Evolutionary conservation across 2,888 invertebrate species (phyloP), one percentile per base, ranked within the genome.

Genomic region (Cyaniris semiargus): DNA sequence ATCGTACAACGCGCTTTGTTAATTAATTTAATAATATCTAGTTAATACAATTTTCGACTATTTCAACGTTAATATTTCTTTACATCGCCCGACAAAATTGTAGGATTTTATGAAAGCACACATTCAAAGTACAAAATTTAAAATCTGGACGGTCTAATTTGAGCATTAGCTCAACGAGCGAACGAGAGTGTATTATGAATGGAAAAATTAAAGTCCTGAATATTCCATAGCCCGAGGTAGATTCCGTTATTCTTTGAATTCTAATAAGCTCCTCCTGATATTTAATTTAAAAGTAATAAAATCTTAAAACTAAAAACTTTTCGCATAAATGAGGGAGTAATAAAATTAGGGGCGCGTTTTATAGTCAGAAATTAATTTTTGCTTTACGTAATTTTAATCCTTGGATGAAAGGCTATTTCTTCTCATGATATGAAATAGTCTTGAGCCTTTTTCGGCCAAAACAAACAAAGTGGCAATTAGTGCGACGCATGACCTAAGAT

Each of bases 71-170:
- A 60, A 60, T 4, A 60, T 60, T 60, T 10, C 60, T 60, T 60
- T 60, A 60, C 23, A 60, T 60, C 23, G 2, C 23, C 23, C 23
- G 3, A 18, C 6, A 27, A 18, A 21, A 23, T 66, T 66, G 27
- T 10, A 66, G 31, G 6, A 15, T 66, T 66, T 27, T 31, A 66
- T 66, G 27, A 27, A 27, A 66, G 60, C 3, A 31, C 27, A 31
- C 27, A 66, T 66, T 15, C 13, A 86, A 86, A 87, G 70, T 66
- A 70, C 66, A 70, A 83, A 89, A 90, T 90, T 90, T 88, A 89
- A 90, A 90, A 86, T 83, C 85, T 83, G 83, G 84, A 81, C 82
- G 86, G 84, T 82, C 83, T 82, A 84, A 83, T 84, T 86, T 83
- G 84, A 83, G 84, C 85, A 82, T 84, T 82, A 81, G 78, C 82